Percentiles rank a stretch among this genome's conserved stretches.
Evolutionary conservation across 2,113 vertebrate species (phyloP).

Genomic region (Pristiophorus japonicus): DNA sequence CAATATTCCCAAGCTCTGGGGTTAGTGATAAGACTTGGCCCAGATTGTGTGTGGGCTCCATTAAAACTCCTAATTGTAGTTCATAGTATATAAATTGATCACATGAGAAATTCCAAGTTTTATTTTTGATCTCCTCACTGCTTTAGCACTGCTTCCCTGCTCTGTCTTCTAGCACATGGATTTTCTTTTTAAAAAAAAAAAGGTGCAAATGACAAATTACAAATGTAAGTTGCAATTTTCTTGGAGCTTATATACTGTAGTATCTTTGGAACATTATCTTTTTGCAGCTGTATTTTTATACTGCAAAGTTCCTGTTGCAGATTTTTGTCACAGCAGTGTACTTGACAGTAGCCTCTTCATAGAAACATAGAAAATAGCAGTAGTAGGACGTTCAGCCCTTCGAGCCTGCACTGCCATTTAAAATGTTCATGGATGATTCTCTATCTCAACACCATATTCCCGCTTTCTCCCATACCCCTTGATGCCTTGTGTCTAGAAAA

Average conservation of each 20-base stretch:
- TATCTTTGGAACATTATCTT: background rate
- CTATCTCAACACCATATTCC: too few species aligned
- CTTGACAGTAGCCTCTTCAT: background rate
- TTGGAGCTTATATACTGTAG: background rate
- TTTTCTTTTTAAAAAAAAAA: too few species aligned
- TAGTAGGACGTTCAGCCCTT: too few species aligned
- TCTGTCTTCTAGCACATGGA: background rate
- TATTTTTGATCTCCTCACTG: background rate
- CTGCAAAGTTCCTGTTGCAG: background rate
- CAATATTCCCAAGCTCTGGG: background rate
- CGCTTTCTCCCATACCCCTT: too few species aligned
- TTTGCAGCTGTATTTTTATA: background rate
- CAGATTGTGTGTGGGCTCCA: background rate
- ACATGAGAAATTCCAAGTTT: background rate
- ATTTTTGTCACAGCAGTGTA: background rate
- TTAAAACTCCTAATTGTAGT: background rate
- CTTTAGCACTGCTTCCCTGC: background rate
- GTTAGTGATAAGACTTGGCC: background rate
- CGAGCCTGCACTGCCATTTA: too few species aligned
- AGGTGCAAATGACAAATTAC: background rate
- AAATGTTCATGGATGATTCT: too few species aligned
- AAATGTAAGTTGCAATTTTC: background rate
- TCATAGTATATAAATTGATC: background rate
- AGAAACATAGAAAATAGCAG: too few species aligned
- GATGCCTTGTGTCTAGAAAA: too few species aligned